Conservation (phyloP, 2,113 vertebrate species). For the Lichenostomus cassidix region DNA sequence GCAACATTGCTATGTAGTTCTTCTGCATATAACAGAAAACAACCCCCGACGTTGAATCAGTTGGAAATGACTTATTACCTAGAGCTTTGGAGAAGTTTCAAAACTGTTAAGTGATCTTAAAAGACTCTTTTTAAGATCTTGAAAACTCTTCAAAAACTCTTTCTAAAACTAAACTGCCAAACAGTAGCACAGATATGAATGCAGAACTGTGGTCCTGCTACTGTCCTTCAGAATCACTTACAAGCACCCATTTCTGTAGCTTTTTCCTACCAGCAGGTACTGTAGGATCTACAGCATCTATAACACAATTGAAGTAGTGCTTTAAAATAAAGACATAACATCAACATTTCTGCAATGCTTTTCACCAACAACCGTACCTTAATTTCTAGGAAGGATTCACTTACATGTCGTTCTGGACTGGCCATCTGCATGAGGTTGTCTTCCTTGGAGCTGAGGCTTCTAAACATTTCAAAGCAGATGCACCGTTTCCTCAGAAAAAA, state of each 20-base stretch:
- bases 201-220: not conserved
- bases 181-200: not conserved
- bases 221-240: not conserved
- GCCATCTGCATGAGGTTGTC: not conserved
- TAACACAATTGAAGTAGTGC: not conserved
- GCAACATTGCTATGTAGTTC: not conserved
- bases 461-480: not conserved
- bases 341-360: not conserved
- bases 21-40: not conserved
- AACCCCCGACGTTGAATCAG: not conserved
- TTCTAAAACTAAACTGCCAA: not conserved
- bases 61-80: not conserved
- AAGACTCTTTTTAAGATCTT: not conserved
- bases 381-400: not conserved
- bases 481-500: not conserved
- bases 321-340: not conserved
- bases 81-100: not conserved
- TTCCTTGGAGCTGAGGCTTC: not conserved
- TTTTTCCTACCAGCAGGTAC: not conserved
- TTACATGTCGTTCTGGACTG: not conserved
- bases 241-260: not conserved
- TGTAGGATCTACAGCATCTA: not conserved
- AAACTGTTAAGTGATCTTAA: not conserved
- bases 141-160: not conserved
- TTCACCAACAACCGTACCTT: not conserved